These are phyloP conservation scores for Lethenteron reissneri DNA, from an alignment of 2,113 vertebrate genomes.

Conservation along the genomic window DNA sequence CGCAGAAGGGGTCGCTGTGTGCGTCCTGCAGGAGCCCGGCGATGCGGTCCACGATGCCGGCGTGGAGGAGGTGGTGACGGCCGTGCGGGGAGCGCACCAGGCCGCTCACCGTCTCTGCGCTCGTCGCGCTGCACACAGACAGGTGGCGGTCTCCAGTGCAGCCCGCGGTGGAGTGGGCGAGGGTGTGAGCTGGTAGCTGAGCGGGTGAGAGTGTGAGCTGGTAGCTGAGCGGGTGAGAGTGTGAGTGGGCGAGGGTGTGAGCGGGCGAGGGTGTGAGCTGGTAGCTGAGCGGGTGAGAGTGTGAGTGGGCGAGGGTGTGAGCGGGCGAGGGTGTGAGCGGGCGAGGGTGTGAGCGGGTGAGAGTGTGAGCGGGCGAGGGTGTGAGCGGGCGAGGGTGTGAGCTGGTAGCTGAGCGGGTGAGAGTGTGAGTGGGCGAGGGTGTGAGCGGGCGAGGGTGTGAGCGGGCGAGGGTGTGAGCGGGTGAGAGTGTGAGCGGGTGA, in stretches of 20 bases:
- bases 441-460: too few species aligned
- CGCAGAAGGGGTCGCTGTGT: slow-evolving; percentile 58
- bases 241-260: too few species aligned
- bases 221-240: background rate
- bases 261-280: background rate
- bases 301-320: too few species aligned
- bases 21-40: slow-evolving; percentile 73
- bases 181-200: background rate
- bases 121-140: slow-evolving; percentile 38
- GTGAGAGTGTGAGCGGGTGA: too few species aligned
- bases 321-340: too few species aligned
- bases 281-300: too few species aligned
- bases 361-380: too few species aligned
- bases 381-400: too few species aligned
- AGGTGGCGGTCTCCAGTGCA: background rate
- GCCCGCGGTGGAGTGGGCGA: background rate
- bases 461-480: too few species aligned
- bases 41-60: slow-evolving; percentile 59
- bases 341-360: too few species aligned
- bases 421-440: too few species aligned
- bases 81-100: slow-evolving; percentile 51
- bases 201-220: background rate
- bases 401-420: too few species aligned
- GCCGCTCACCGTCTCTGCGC: slow-evolving; percentile 65
- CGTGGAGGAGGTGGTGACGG: slow-evolving; percentile 50